Evolutionary conservation across 2,113 vertebrate species (phyloP).

Genomic region (Macrotus californicus): DNA sequence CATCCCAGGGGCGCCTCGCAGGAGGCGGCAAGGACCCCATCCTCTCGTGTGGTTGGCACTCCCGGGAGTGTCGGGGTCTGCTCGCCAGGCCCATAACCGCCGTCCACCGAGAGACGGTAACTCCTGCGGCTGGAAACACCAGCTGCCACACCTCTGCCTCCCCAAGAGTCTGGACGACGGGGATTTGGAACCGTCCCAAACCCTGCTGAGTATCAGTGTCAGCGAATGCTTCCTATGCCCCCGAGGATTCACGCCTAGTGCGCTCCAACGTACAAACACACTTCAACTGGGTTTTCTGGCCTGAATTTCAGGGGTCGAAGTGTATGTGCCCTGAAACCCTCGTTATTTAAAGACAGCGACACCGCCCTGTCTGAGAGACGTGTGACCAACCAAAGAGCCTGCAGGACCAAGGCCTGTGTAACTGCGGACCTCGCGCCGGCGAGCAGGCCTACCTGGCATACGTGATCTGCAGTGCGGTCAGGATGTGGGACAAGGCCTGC

Average conservation of each 20-base stretch:
- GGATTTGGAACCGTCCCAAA: not conserved
- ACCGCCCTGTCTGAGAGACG: not conserved
- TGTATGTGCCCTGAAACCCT: not conserved
- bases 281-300: not conserved
- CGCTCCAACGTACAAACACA: not conserved
- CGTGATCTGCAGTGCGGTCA: slow-evolving; percentile 95
- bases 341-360: not conserved
- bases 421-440: not conserved
- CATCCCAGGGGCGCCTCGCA: not conserved
- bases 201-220: not conserved
- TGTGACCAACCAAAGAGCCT: not conserved
- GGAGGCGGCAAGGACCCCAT: not conserved
- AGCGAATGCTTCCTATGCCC: not conserved
- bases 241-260: not conserved
- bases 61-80: not conserved
- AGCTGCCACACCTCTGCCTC: not conserved
- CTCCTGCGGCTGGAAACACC: not conserved
- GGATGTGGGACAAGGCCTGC: slow-evolving; percentile 93
- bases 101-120: not conserved
- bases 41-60: not conserved
- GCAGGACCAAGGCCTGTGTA: too few relatives aligned
- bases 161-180: not conserved
- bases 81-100: too few relatives aligned
- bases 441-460: slow-evolving; percentile 90
- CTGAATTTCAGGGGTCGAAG: not conserved